Base-by-base conservation (phyloP, 2,888 invertebrate genomes). In the Chymomyza fuscimana region DNA sequence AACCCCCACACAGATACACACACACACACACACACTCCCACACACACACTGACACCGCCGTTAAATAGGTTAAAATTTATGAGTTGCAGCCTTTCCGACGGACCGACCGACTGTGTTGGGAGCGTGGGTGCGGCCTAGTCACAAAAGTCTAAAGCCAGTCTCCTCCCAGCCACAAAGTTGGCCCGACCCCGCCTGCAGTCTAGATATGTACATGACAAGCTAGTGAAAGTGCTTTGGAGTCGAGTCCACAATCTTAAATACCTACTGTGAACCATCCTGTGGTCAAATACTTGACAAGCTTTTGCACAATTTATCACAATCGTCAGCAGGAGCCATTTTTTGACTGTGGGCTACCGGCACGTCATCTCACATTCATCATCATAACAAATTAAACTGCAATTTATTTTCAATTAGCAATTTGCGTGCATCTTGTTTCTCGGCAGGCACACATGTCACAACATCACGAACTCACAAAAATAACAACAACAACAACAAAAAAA, bases 361-460 rank as follows among this genome's bases (percentile, higher is more conserved):
- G 63, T 63, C 63, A 63, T 25, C 40, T 65, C 52, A 66, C 66
- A 66, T 63, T 73, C 67, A 68, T 72, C 74, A 77, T 80, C 78
- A 70, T 71, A 82, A 74, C 85, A 89, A 88, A 86, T 86, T 86
- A 86, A 88, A 89, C 77, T 76, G 89, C 86, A 86, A 86, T 89
- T 86, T 89, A 89, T 77, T 89, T 86, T 86, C 86, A 86, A 86
- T 86, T 89, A 86, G 85, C 86, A 78, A 84, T 88, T 86, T 86
- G 88, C 88, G 82, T 89, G 76, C 69, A 46, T 50, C 69, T 63
- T 67, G 72, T 60, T 66, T 68, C 25, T 32, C 51, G 66, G 64
- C 66, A 66, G 72, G 50, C 66, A 63, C 64, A 25, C 54, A 63
- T 52, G 52, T 52, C 60, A 66, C 51, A 67, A 66, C 63, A 70